Base-by-base conservation (phyloP, 2,797 vertebrate genomes). In the Rhinichthys osculus region DNA sequence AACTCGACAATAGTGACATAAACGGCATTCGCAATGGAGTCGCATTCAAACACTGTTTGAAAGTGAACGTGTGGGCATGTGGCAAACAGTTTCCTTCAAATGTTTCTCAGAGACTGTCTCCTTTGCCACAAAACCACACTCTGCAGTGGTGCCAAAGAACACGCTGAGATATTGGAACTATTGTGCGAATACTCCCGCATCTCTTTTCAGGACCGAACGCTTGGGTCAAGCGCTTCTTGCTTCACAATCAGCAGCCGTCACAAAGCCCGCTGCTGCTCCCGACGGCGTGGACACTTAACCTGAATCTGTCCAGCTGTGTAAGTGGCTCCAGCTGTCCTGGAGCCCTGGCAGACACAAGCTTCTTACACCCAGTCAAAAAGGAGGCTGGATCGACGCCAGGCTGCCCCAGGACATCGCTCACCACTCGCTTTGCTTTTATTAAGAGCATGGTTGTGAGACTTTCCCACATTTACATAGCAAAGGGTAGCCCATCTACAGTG, bases 201-300 rank as follows among this genome's bases (percentile, higher is more conserved):
- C 59, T 62, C 78, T 84, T 88, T 92, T 83, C 73, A 87, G 78
- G 72, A 35, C 87, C 69, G 79, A 88, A 54, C 74, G 78, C 27
- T 50, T 79, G 66, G 76, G 76, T 85, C 52, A 71, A 52, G 66
- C 19, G 52, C 52, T 52, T 84, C 82, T 84, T 81, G 62, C 40
- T 62, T 83, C 27, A 47, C 30, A 81, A 86, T 86, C 82, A 66
- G 77, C 42, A 82, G 87, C 84, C 77, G 52, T 86, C 92, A 81
- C 88, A 90, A 91, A 88, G 64, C 77, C 86, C 23, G 72, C 82
- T 78, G 71, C 52, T 62, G 83, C 88, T 89, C 88, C 86, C 90
- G 80, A 38, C 64, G 79, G 91, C 88, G 79, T 92, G 89, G 90
- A 87, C 91, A 92, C 92, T 94, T 93, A 93, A 94, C 93, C 91